Conservation (phyloP, 2,113 vertebrate species). For the Nestor notabilis region DNA sequence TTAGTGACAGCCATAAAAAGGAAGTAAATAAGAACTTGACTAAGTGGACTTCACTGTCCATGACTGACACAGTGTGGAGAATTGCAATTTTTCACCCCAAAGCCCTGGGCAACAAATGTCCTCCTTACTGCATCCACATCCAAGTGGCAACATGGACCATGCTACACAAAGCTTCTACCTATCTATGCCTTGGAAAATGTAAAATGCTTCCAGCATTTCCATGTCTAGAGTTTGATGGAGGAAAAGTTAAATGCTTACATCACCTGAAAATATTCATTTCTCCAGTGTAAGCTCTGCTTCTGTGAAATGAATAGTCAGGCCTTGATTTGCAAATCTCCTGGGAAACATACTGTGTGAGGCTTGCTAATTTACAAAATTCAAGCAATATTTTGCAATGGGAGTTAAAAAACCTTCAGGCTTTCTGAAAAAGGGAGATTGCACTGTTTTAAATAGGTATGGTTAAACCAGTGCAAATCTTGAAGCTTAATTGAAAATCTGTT, state of each 20-base stretch:
- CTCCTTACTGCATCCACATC: neutral
- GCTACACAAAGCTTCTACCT: neutral
- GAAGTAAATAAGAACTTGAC: slow-evolving; percentile 36
- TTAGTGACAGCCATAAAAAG: slow-evolving; percentile 57
- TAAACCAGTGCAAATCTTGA: neutral
- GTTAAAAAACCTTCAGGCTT: slow-evolving; percentile 1
- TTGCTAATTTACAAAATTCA: slow-evolving; percentile 48
- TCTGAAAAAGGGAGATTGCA: neutral
- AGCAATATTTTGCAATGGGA: slow-evolving; percentile 15
- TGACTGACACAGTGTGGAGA: slow-evolving; percentile 45
- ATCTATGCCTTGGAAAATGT: neutral
- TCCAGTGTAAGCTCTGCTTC: slow-evolving; percentile 21
- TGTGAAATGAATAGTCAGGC: slow-evolving; percentile 29
- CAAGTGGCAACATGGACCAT: neutral
- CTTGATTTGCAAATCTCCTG: slow-evolving; percentile 56
- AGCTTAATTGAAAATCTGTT: slow-evolving; percentile 16
- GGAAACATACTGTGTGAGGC: slow-evolving; percentile 36
- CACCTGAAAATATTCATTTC: slow-evolving; percentile 52
- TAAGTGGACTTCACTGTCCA: slow-evolving; percentile 52
- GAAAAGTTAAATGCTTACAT: slow-evolving; percentile 59
- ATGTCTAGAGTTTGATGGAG: slow-evolving; percentile 27
- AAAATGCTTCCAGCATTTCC: slow-evolving; percentile 47
- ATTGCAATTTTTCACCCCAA: slow-evolving; percentile 48
- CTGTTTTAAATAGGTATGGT: neutral
- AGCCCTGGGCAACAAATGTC: slow-evolving; percentile 38